A percentile compares a stretch with the other conserved stretches of the same genome.
phyloP scores from a whole-genome alignment of 1,140 invertebrate genomes.

The Eulimnadia texana region DNA sequence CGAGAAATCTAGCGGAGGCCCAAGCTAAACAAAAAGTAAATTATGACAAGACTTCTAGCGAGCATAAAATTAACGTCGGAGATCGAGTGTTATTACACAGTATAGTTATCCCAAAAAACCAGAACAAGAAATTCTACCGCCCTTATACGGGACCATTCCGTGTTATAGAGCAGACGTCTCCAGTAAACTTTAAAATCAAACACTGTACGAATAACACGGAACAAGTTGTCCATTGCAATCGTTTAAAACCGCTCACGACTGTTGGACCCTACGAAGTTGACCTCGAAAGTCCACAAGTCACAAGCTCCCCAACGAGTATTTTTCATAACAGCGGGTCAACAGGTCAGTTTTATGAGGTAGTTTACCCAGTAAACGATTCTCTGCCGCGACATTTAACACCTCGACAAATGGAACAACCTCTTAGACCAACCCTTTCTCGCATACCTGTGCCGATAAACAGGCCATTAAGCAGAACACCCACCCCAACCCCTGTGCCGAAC shows the following conservation, averaged over 20 bases:
- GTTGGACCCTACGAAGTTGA: background rate
- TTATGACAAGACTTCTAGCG: background rate
- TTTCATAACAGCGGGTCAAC: too few relatives aligned
- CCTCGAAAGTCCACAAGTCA: too few relatives aligned
- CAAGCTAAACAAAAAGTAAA: background rate
- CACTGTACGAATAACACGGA: background rate
- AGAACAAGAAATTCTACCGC: constrained; percentile 1
- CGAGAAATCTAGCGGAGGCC: background rate
- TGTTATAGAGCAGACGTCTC: background rate
- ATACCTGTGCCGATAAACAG: too few relatives aligned
- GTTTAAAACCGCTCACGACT: background rate
- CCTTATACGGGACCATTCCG: background rate
- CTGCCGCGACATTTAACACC: too few relatives aligned
- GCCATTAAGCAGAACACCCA: too few relatives aligned
- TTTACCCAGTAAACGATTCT: too few relatives aligned
- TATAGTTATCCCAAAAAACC: background rate
- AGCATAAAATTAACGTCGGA: background rate
- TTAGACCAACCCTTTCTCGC: too few relatives aligned
- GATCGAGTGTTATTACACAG: background rate
- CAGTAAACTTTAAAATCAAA: background rate
- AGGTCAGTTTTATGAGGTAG: too few relatives aligned
- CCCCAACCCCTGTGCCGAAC: too few relatives aligned
- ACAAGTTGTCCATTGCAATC: background rate
- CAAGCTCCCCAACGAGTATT: too few relatives aligned
- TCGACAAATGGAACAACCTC: too few relatives aligned